phyloP scores from a whole-genome alignment of 2,888 invertebrate species.

The Helobdella robusta region DNA sequence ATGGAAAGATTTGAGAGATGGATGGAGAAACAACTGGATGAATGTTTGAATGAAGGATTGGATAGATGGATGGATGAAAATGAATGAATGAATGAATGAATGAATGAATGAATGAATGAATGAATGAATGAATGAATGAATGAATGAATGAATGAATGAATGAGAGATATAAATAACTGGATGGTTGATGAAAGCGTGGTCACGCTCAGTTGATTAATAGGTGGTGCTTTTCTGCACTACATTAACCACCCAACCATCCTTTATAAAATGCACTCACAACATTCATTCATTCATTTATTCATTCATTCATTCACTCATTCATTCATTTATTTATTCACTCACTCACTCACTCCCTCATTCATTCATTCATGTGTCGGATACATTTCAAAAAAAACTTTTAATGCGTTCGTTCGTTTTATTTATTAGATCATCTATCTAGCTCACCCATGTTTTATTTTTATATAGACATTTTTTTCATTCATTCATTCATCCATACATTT shows the following conservation, averaged over 20 bases:
- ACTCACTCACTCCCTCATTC: background rate
- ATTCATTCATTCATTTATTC: background rate
- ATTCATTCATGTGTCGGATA: background rate
- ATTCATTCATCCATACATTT: background rate
- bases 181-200: too few species aligned
- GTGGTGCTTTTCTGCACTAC: too few species aligned
- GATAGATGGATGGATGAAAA: background rate
- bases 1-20: too few species aligned
- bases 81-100: conserved; percentile 1
- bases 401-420: background rate
- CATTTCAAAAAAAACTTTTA: background rate
- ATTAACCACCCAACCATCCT: too few species aligned
- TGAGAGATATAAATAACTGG: too few species aligned
- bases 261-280: too few species aligned
- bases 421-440: background rate
- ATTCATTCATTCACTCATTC: background rate
- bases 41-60: too few species aligned
- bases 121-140: conserved; percentile 4
- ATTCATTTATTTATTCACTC: background rate
- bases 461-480: background rate
- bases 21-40: too few species aligned
- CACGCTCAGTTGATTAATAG: too few species aligned
- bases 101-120: background rate
- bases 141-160: too few species aligned
- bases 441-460: background rate